Evolutionary conservation across 2,888 invertebrate genomes (phyloP), one percentile per base, ranked within the genome.

Genomic region (Macrophya alboannulata): DNA sequence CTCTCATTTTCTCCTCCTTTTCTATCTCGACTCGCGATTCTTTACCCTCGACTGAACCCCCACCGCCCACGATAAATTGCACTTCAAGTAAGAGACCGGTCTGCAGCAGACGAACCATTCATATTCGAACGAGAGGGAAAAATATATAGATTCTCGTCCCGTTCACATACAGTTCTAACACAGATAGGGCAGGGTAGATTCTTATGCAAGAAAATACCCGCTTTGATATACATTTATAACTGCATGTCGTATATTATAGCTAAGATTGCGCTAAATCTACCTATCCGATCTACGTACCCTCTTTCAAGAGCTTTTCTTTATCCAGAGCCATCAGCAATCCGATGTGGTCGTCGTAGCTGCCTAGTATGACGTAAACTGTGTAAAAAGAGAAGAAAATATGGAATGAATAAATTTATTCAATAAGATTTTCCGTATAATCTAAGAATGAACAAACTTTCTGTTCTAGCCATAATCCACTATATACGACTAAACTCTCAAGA

Each of bases 311-410:
- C 86, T 97, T 96, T 94, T 96, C 95, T 87, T 97, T 96, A 88
- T 98, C 96, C 94, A 99, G 95, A 65, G 98, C 97, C 85, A 97
- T 95, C 96, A 99, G 96, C n/a, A 99, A 95, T 4, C 98, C 98
- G 88, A 98, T 95, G 93, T 98, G 98, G 91, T 99, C 98, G 92
- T 97, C 97, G 91, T 98, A 97, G 92, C 97, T 97, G 0, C 98
- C 98, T 88, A 99, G 95, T 88, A 98, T 96, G 59, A 99, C 96
- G 94, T 98, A 99, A 94, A 99, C 99, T 99, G 95, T n/a, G 94
- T 94, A 77, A 89, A 86, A 90, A 89, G 88, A 90, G 85, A 25
- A 21, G 10, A 8, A 25, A 12, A 51, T n/a, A 40, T 17, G n/a
- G 4, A 88, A 86, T 71, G 86, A 85, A 84, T 87, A 85, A 85